Conservation (phyloP, 2,888 invertebrate species). For the Hyppa rectilinea region DNA sequence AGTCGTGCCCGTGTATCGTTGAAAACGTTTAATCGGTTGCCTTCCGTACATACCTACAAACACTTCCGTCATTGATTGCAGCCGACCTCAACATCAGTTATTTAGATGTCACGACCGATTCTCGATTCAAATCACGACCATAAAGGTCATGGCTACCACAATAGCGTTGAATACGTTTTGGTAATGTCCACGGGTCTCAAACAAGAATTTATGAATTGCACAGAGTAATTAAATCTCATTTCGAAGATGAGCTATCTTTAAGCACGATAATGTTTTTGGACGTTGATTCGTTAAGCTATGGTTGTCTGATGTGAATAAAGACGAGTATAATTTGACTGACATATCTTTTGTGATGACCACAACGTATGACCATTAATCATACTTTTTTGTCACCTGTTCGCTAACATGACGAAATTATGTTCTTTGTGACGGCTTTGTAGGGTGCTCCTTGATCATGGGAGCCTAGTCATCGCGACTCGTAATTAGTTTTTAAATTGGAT, state of each 20-base stretch:
- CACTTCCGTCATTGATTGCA: slow-evolving; percentile 88
- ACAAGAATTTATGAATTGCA: slow-evolving; percentile 45
- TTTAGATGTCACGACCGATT: slow-evolving; percentile 88
- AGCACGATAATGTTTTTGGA: slow-evolving; percentile 34
- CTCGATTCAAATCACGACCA: slow-evolving; percentile 81
- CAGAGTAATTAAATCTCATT: slow-evolving; percentile 52
- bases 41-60: slow-evolving; percentile 81
- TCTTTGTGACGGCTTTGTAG: slow-evolving; percentile 83
- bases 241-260: slow-evolving; percentile 10
- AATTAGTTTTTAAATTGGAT: slow-evolving; percentile 90
- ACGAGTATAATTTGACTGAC: slow-evolving; percentile 77
- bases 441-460: slow-evolving; percentile 83
- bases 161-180: slow-evolving; percentile 74
- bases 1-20: slow-evolving; percentile 73
- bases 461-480: slow-evolving; percentile 86
- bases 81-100: slow-evolving; percentile 83
- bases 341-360: slow-evolving; percentile 82
- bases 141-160: slow-evolving; percentile 85
- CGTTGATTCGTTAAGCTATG: slow-evolving; percentile 68
- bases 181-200: slow-evolving; percentile 72
- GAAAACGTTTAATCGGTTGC: slow-evolving; percentile 76
- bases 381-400: slow-evolving; percentile 87
- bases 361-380: slow-evolving; percentile 85
- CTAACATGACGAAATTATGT: slow-evolving; percentile 88
- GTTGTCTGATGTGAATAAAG: slow-evolving; percentile 72